phyloP scores from a whole-genome alignment of 2,113 vertebrate species.

The Pungitius pungitius region DNA sequence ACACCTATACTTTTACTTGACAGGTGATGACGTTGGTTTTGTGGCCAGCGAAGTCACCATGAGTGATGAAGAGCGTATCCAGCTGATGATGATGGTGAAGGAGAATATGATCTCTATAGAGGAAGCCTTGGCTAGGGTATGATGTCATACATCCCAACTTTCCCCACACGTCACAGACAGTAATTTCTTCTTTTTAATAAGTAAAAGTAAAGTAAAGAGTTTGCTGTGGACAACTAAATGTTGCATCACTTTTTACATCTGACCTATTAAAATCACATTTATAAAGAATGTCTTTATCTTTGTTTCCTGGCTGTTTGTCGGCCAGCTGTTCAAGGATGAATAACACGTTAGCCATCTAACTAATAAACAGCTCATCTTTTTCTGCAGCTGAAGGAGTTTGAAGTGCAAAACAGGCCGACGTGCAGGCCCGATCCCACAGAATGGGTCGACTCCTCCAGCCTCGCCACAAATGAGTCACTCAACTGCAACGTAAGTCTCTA shows the following conservation, averaged over 20 bases:
- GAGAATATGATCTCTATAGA: slow-evolving; percentile 99
- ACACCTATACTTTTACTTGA: slow-evolving; percentile 21
- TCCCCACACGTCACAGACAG: neutral
- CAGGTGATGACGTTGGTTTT: slow-evolving; percentile 93
- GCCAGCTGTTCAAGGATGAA: neutral
- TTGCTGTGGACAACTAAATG: neutral
- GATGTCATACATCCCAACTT: slow-evolving; percentile 23
- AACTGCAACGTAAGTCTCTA: slow-evolving; percentile 87
- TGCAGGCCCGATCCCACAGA: slow-evolving; percentile 80
- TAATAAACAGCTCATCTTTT: slow-evolving; percentile 13
- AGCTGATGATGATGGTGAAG: slow-evolving; percentile 99
- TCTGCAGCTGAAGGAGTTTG: slow-evolving; percentile 93
- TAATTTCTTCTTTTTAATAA: neutral
- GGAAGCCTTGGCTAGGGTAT: slow-evolving; percentile 94
- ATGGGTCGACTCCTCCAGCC: slow-evolving; percentile 84
- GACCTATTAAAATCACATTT: neutral
- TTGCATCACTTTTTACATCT: neutral
- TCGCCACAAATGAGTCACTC: slow-evolving; percentile 82
- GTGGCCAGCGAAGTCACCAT: slow-evolving; percentile 97
- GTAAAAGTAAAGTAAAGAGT: neutral
- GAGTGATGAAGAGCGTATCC: slow-evolving; percentile 97
- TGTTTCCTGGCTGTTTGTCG: neutral
- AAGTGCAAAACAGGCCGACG: slow-evolving; percentile 87
- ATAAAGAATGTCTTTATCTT: neutral
- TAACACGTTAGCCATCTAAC: neutral